These are phyloP conservation scores for Archilochus colubris DNA, from an alignment of 2,113 vertebrate genomes.

Conservation along the genomic window DNA sequence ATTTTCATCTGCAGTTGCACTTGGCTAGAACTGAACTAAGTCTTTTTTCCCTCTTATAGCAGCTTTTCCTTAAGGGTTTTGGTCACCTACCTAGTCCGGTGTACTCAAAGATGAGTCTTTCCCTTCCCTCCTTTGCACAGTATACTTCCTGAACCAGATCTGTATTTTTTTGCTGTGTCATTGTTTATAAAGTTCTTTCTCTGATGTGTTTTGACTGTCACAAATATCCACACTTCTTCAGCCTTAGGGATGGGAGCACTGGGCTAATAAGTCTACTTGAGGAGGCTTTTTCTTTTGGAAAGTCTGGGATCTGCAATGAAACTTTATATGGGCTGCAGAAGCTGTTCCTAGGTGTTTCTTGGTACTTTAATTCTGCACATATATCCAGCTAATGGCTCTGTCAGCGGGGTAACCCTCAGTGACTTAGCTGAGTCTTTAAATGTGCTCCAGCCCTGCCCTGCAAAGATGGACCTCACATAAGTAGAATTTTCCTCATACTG, in stretches of 20 bases:
- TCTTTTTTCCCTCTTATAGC: neutral
- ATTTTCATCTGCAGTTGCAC: neutral
- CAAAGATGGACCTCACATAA: neutral
- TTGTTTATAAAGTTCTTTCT: neutral
- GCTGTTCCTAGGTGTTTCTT: neutral
- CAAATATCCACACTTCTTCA: neutral
- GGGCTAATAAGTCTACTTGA: neutral
- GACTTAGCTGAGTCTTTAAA: neutral
- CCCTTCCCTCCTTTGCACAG: neutral
- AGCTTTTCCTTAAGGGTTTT: neutral
- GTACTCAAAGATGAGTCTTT: neutral
- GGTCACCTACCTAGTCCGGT: neutral
- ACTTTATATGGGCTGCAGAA: neutral
- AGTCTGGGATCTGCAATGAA: neutral
- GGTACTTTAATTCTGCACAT: neutral
- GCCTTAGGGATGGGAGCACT: neutral
- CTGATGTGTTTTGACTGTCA: neutral
- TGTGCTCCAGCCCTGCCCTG: neutral
- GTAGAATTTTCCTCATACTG: neutral
- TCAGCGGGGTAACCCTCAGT: conserved; percentile 6
- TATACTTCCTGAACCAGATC: neutral
- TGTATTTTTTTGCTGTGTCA: neutral
- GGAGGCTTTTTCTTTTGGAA: neutral
- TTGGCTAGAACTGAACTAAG: neutral
- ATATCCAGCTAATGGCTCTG: neutral